These are phyloP conservation scores for Podarcis lilfordi DNA, from an alignment of 2,797 vertebrate species.

Conservation along the genomic window DNA sequence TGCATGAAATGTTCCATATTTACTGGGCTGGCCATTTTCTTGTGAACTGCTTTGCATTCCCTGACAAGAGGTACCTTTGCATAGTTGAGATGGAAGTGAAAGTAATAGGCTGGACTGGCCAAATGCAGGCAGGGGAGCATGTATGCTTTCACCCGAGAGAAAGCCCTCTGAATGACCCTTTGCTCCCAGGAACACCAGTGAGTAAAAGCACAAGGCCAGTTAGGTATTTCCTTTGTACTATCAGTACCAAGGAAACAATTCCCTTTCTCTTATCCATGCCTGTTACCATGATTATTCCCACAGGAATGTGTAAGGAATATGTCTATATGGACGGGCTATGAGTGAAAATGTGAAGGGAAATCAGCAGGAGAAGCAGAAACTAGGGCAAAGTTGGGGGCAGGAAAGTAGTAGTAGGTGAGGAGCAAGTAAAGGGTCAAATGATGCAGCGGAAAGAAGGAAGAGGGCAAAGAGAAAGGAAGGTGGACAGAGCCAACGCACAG, in stretches of 20 bases:
- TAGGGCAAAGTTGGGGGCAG: neutral
- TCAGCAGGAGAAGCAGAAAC: neutral
- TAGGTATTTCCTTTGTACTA: no score
- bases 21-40: neutral
- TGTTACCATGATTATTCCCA: neutral
- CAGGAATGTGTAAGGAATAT: neutral
- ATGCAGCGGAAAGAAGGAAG: neutral
- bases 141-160: neutral
- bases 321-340: neutral
- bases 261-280: neutral
- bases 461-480: neutral
- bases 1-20: neutral
- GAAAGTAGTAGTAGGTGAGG: neutral
- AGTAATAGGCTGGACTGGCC: neutral
- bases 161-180: neutral
- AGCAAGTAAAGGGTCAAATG: neutral
- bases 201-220: neutral
- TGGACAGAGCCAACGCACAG: no score
- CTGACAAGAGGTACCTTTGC: neutral
- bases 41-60: neutral
- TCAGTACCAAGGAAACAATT: neutral
- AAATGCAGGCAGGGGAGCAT: neutral
- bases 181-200: neutral
- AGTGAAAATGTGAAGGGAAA: neutral
- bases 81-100: neutral